A percentile compares a stretch with the other conserved stretches of the same genome.
These are phyloP conservation scores for Neoitamus cyanurus DNA, from an alignment of 2,888 invertebrate genomes.

Conservation along the genomic window DNA sequence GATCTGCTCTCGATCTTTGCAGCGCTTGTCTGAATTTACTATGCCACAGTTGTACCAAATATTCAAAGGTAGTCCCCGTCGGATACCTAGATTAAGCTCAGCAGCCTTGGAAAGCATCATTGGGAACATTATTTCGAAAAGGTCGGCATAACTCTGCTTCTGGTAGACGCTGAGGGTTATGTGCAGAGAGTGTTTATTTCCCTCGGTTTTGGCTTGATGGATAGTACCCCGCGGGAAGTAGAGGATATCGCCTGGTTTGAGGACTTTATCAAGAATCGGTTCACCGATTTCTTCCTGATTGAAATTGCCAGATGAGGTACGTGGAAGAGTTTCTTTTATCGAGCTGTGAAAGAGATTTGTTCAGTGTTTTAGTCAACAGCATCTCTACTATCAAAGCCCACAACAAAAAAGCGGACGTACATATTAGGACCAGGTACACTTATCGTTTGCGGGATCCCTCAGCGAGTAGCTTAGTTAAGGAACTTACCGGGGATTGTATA, in stretches of 20 bases:
- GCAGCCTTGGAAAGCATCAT: constrained; percentile 80
- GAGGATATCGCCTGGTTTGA: constrained; percentile 89
- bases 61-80: constrained; percentile 83
- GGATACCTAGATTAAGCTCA: constrained; percentile 75
- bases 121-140: constrained; percentile 84
- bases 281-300: constrained; percentile 78
- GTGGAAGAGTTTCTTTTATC: constrained; percentile 77
- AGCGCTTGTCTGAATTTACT: constrained; percentile 70
- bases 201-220: constrained; percentile 84
- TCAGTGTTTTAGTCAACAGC: too few species aligned
- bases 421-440: constrained; percentile 51
- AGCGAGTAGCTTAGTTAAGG: background rate
- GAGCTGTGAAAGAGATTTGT: constrained; percentile 54
- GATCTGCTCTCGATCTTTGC: constrained; percentile 68
- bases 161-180: constrained; percentile 94
- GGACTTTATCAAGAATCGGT: constrained; percentile 81
- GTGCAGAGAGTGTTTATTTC: constrained; percentile 89
- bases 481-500: constrained; percentile 80
- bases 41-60: constrained; percentile 81
- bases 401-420: too few species aligned
- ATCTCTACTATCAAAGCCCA: too few species aligned
- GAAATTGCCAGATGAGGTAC: constrained; percentile 85
- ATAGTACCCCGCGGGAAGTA: constrained; percentile 93
- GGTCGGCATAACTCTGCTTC: constrained; percentile 88
- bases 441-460: background rate